These are phyloP conservation scores for Batillaria attramentaria DNA, from an alignment of 1,140 invertebrate species.

Conservation along the genomic window DNA sequence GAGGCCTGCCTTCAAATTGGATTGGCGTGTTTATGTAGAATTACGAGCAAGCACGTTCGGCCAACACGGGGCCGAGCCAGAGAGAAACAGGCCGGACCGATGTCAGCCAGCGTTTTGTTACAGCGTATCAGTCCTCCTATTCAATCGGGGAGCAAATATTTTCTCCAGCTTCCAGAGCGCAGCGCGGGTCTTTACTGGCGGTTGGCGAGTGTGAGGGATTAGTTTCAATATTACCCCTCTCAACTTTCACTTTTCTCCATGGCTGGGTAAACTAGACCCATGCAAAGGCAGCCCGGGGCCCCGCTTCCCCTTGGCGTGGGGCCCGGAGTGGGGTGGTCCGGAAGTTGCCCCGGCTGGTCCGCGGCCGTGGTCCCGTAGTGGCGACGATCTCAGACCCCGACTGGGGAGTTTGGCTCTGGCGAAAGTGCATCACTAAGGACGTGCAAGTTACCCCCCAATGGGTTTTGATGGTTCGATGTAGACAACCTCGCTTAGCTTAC, in stretches of 20 bases:
- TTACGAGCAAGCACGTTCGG: slow-evolving; percentile 20
- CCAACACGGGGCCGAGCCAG: slow-evolving; percentile 5
- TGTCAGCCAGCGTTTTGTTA: slow-evolving; percentile 21
- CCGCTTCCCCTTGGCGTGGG: too few relatives aligned
- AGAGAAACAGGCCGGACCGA: not conserved
- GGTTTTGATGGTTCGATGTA: too few relatives aligned
- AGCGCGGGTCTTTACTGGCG: not conserved
- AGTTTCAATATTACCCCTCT: slow-evolving; percentile 26
- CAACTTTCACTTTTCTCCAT: slow-evolving; percentile 16
- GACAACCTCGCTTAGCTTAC: too few relatives aligned
- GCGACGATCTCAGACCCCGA: too few relatives aligned
- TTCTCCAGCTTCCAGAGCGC: not conserved
- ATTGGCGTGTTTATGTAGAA: slow-evolving; percentile 21
- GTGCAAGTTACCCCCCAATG: too few relatives aligned
- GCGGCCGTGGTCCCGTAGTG: too few relatives aligned
- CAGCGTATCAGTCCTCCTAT: slow-evolving; percentile 16
- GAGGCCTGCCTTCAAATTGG: slow-evolving; percentile 9
- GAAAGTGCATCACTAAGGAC: too few relatives aligned
- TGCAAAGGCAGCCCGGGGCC: slow-evolving; percentile 6
- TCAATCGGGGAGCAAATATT: slow-evolving; percentile 15
- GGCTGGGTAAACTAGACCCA: slow-evolving; percentile 5
- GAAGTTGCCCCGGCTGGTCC: too few relatives aligned
- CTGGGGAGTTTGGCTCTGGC: too few relatives aligned
- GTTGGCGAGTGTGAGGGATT: slow-evolving; percentile 4
- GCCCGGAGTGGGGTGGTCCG: too few relatives aligned